Evolutionary conservation across 2,113 vertebrate species (phyloP), one percentile per base, ranked within the genome.

Genomic region (Clarias batrachus): DNA sequence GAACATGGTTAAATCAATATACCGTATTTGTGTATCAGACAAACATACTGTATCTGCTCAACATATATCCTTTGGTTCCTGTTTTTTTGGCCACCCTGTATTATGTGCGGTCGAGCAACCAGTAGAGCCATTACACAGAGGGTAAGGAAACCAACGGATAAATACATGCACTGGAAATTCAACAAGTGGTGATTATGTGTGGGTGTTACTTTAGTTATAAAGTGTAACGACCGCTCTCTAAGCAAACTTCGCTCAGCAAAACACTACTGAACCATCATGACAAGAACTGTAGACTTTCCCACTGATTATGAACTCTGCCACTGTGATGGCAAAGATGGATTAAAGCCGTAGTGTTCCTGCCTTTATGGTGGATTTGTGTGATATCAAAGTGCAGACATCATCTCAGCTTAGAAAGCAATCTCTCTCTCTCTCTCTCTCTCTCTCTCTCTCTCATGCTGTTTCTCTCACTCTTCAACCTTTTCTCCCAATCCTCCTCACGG

Each of bases 401-500:
- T 87, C 81, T 77, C 52, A 48, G 63, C 56, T 86, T 59, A 66
- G 77, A 86, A 81, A 70, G 41, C 85, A 70, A 41, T 65, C 81
- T 84, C 60, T 76, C 81, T 65, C 71, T 77, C 74, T 79, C 54
- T n/a, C 57, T 79, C 60, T 19, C 59, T 71, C 80, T n/a, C n/a
- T 62, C 70, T 76, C 73, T 56, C 84, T 84, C 57, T 57, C 57
- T 56, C 70, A 60, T 63, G 56, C 37, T 14, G 62, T 81, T 37
- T 8, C 3, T 71, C 63, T 74, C 56, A 41, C 25, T 81, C 23
- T 54, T 54, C 25, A 57, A 73, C 57, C 37, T 89, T 91, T 88
- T 89, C 89, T 89, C 87, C 86, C 90, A 89, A 88, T 83, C 91
- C 87, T 89, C 90, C 90, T 90, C 89, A 92, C 89, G 89, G 92